Percentiles rank a stretch among this genome's conserved stretches.
Conservation (phyloP, 2,888 invertebrate species). For the Frankliniella intonsa region DNA sequence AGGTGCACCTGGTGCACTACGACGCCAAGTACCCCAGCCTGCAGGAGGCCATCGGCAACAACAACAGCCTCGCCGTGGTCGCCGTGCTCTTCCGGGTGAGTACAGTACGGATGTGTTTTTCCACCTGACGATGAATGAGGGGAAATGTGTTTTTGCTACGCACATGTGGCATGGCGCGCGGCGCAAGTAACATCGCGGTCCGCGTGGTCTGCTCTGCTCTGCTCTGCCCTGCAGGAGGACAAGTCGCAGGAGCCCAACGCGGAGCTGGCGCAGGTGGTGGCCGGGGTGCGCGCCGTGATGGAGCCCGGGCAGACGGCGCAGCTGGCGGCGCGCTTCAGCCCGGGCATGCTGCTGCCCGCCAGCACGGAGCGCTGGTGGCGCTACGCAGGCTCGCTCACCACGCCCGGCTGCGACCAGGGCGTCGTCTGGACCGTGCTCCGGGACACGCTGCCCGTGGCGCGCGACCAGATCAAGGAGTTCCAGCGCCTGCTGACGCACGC, state of each 20-base stretch:
- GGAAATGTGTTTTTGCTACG: no score
- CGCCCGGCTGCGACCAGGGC: slow-evolving; percentile 62
- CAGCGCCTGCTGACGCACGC: neutral
- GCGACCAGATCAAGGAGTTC: slow-evolving; percentile 14
- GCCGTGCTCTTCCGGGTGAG: slow-evolving; percentile 59
- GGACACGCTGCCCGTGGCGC: slow-evolving; percentile 47
- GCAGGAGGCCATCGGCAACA: slow-evolving; percentile 50
- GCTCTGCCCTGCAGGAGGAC: neutral
- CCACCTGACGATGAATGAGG: neutral
- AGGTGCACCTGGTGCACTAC: slow-evolving; percentile 65
- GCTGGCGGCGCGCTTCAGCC: slow-evolving; percentile 35
- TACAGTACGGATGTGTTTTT: slow-evolving; percentile 29
- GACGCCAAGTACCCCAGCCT: slow-evolving; percentile 51
- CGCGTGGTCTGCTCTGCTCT: neutral
- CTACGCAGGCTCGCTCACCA: slow-evolving; percentile 69
- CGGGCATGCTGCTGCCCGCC: slow-evolving; percentile 54
- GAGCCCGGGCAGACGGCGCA: neutral
- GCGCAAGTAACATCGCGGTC: neutral
- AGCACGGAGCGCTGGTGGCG: slow-evolving; percentile 55
- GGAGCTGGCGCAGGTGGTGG: slow-evolving; percentile 11
- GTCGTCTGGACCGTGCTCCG: slow-evolving; percentile 66
- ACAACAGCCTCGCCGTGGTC: slow-evolving; percentile 59
- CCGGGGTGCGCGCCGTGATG: neutral
- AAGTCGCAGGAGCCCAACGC: neutral
- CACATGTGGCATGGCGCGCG: neutral